phyloP scores from a whole-genome alignment of 35 echinoderm and acorn worm species.

The Eucidaris tribuloides region DNA sequence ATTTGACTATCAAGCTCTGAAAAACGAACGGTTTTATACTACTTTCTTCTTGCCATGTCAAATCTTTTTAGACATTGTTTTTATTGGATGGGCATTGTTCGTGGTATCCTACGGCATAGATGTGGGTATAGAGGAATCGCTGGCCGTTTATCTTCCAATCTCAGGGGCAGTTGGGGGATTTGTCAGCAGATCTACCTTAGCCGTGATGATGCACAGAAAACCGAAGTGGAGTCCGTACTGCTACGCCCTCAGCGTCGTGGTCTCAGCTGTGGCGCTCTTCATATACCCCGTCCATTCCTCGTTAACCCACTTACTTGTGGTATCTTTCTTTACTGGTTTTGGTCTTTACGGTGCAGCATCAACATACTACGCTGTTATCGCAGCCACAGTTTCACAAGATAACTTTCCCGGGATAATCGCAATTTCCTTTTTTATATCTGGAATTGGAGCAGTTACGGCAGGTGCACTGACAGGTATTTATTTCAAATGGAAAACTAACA shows the following conservation, averaged over 20 bases:
- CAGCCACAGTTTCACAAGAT: neutral
- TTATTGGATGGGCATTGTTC: slow-evolving; percentile 11
- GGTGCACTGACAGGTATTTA: slow-evolving; percentile 2
- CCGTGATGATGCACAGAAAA: neutral
- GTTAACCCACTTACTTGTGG: neutral
- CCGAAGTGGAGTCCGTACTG: neutral
- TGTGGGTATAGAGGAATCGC: neutral
- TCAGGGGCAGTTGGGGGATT: neutral
- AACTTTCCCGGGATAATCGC: slow-evolving; percentile 4
- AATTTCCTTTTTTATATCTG: neutral
- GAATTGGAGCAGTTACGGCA: neutral
- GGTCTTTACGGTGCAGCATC: neutral
- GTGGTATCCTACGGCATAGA: slow-evolving; percentile 7
- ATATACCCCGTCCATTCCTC: neutral
- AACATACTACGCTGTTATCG: neutral
- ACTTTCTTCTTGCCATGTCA: slow-evolving; percentile 6
- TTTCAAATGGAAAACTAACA: too few species aligned
- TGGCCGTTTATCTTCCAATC: neutral
- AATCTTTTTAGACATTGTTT: slow-evolving; percentile 16
- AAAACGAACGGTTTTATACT: neutral
- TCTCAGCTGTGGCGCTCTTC: neutral
- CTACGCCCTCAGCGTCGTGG: neutral
- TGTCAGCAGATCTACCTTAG: neutral
- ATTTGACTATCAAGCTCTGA: neutral
- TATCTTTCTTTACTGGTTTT: slow-evolving; percentile 15